Evolutionary conservation across 1,140 invertebrate species (phyloP), one percentile per base, ranked within the genome.

Genomic region (Drosophila asahinai): DNA sequence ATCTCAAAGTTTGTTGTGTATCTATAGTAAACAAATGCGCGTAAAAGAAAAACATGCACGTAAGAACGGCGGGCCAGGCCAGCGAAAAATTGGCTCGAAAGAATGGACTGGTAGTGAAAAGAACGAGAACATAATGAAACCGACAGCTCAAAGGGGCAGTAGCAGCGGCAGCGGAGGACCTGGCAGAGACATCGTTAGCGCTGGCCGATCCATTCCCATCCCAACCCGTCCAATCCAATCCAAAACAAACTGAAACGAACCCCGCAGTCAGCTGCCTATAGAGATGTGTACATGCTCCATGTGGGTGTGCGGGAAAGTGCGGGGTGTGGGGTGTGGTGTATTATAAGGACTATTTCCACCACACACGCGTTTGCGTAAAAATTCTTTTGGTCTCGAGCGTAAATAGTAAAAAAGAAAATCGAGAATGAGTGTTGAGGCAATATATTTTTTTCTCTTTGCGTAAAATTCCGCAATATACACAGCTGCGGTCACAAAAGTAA

Each of bases 11-110:
- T 86, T 74, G 68, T 80, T 86, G 79, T 86, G 82, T 86, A 86
- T 86, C 78, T 86, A 59, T 81, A 81, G 82, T 86, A 86, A 86
- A 86, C 82, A 86, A 86, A 86, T 86, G 82, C 82, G 82, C 82
- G 82, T 86, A 86, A 86, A 86, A 84, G 77, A 74, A 78, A 81
- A 83, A 86, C 80, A 86, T 86, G 74, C 82, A 80, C 82, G 81
- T 84, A 83, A 84, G 79, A 83, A 68, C 75, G 40, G 25, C 27
- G 65, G 45, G 30, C 59, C 66, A 73, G 64, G 42, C 59, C 66
- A 77, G 64, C 52, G 51, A 60, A 83, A 83, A 84, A 78, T 78
- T 81, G 82, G 74, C 61, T 63, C 51, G 22, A 63, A 71, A 75
- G 67, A 77, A 78, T 61, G 58, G 63, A 74, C 66, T 58, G 42